Evolutionary conservation across 2,888 invertebrate species (phyloP).

Genomic region (Catocala fraxini): DNA sequence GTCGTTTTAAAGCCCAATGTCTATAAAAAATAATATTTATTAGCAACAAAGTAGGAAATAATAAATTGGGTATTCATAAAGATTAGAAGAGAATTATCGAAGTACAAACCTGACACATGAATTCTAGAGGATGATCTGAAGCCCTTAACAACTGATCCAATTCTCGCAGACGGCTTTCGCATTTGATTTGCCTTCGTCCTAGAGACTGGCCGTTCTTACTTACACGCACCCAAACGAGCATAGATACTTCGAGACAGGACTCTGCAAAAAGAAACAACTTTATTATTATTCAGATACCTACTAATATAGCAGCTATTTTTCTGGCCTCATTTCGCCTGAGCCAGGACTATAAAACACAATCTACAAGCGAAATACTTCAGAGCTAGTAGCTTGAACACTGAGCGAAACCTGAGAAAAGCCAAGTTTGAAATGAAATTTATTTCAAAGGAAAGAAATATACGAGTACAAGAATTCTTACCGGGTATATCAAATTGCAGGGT

Average conservation of each 20-base stretch:
- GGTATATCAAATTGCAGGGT: constrained; percentile 95
- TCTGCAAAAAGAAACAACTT: constrained; percentile 77
- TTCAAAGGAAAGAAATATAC: neutral
- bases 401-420: neutral
- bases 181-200: constrained; percentile 95
- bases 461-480: constrained; percentile 71
- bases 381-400: no score
- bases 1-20: constrained; percentile 93
- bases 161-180: constrained; percentile 94
- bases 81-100: no score
- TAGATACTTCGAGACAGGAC: constrained; percentile 93
- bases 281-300: neutral
- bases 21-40: constrained; percentile 67
- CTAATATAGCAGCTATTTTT: neutral
- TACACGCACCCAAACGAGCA: constrained; percentile 93
- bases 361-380: no score
- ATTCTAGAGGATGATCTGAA: constrained; percentile 94
- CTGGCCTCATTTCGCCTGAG: no score
- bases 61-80: no score
- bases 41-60: neutral
- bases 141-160: constrained; percentile 93
- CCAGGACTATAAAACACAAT: no score
- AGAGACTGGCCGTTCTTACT: constrained; percentile 93
- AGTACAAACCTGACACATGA: constrained; percentile 93
- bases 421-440: neutral